Percentiles rank a stretch among this genome's conserved stretches.
phyloP scores from a whole-genome alignment of 2,797 vertebrate genomes.

The Myotis findleyi region DNA sequence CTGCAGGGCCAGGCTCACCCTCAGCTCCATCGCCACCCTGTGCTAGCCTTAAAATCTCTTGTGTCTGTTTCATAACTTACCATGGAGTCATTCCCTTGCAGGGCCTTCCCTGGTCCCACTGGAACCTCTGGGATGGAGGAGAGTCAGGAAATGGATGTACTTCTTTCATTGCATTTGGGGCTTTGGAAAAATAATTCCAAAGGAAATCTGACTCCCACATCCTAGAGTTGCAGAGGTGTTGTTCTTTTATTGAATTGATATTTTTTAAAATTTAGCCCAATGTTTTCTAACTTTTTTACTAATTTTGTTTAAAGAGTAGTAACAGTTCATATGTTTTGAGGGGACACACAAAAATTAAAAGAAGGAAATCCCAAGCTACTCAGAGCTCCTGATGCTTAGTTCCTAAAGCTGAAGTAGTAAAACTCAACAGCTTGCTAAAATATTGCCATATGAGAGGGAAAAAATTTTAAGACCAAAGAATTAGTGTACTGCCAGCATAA shows the following conservation, averaged over 20 bases:
- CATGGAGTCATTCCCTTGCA: not conserved
- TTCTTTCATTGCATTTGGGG: not conserved
- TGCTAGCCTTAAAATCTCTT: not conserved
- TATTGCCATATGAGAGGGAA: constrained; percentile 84
- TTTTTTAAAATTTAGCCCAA: constrained; percentile 14
- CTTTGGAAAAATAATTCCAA: not conserved
- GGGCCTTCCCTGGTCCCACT: not conserved
- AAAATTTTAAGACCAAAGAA: constrained; percentile 81
- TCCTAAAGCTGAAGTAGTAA: constrained; percentile 82
- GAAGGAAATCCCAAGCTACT: constrained; percentile 76
- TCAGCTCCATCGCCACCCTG: not conserved
- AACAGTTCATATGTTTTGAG: not conserved
- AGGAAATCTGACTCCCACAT: not conserved
- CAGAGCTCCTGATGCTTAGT: constrained; percentile 75
- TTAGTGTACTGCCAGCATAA: constrained; percentile 83
- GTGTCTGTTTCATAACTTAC: not conserved
- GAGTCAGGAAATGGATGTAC: not conserved
- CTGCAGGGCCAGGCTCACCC: not conserved
- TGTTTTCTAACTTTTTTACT: constrained; percentile 36
- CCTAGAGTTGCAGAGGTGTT: not conserved
- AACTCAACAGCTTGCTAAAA: constrained; percentile 85
- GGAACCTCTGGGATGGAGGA: not conserved
- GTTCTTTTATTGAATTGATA: not conserved
- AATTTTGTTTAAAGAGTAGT: constrained; percentile 34
- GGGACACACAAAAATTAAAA: constrained; percentile 6